Evolutionary conservation across 2,113 vertebrate genomes (phyloP).

Genomic region (Syrrhaptes paradoxus): DNA sequence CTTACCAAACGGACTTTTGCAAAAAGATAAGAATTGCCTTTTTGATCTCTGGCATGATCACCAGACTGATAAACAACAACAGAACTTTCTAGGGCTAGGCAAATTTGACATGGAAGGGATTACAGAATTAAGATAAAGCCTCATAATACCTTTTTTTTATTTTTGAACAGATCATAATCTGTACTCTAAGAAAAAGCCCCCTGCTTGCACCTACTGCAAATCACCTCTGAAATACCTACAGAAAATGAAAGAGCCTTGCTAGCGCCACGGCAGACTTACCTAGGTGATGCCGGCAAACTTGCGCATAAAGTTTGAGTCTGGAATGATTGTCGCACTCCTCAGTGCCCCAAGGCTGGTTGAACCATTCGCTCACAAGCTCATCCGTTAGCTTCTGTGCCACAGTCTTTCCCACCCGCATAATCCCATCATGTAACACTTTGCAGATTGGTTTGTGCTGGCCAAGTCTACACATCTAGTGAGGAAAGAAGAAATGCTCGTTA

Average conservation of each 20-base stretch:
- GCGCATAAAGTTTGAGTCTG: constrained; percentile 92
- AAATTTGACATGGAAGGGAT: background rate
- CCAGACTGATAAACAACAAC: background rate
- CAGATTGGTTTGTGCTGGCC: constrained; percentile 95
- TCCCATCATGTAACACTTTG: constrained; percentile 91
- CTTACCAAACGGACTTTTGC: background rate
- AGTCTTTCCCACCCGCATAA: constrained; percentile 85
- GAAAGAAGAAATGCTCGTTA: background rate
- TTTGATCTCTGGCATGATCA: background rate
- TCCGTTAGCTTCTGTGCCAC: constrained; percentile 82
- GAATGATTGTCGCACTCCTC: constrained; percentile 92
- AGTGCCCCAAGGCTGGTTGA: constrained; percentile 87
- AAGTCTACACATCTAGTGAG: constrained; percentile 88
- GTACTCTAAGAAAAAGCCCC: background rate
- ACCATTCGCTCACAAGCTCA: constrained; percentile 88
- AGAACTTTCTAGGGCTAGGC: background rate
- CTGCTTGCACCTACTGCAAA: background rate
- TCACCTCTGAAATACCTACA: background rate
- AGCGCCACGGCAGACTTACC: constrained; percentile 68
- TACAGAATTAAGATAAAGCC: background rate
- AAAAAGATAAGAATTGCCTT: background rate
- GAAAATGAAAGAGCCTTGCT: background rate
- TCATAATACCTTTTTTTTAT: background rate
- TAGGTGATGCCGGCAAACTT: constrained; percentile 91
- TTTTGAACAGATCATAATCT: background rate